Evolutionary conservation across 2,797 vertebrate species (phyloP), one percentile per base, ranked within the genome.

Genomic region (Rhadinocentrus ornatus): DNA sequence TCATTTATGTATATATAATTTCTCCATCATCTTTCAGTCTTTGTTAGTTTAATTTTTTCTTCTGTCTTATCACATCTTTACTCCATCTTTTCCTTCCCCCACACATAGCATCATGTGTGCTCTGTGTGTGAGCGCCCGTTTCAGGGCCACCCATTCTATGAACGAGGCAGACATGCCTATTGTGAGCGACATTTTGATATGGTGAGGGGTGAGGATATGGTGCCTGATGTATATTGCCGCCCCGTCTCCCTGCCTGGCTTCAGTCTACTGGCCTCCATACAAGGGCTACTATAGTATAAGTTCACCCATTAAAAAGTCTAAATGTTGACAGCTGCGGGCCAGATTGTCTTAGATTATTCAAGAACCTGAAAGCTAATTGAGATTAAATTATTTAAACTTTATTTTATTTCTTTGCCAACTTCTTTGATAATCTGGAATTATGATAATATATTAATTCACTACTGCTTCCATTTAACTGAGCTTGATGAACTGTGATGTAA

Each of bases 41-140:
- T 44, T 62, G 2, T 57, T 55, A 1, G 46, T 27, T 34, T 76
- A 10, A 27, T 77, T n/a, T 66, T 58, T 54, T 69, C 32, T 67
- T 76, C 4, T 66, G 0, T 55, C 39, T 44, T 31, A 58, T 66
- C 60, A 57, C 48, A 6, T 73, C 50, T 61, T 54, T 3, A 64
- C 41, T 20, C 53, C 41, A 12, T 78, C 68, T 58, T 59, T 63
- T 61, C 48, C 55, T 13, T 67, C 52, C 22, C 59, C 70, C 71
- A 76, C 59, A 1, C 85, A 41, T 87, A 99, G 97, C 98, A 99
- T 94, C 92, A 94, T 62, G 93, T 94, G 55, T 94, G 93, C 75
- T 79, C 88, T 66, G 82, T 93, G 56, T 94, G 93, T 31, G 93
- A 93, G 86, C 92, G 93, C 26, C 89, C 91, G 0, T 94, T 94